Percentiles rank a stretch among this genome's conserved stretches.
Evolutionary conservation across 2,888 invertebrate species (phyloP).

Genomic region (Drosophila mimica): DNA sequence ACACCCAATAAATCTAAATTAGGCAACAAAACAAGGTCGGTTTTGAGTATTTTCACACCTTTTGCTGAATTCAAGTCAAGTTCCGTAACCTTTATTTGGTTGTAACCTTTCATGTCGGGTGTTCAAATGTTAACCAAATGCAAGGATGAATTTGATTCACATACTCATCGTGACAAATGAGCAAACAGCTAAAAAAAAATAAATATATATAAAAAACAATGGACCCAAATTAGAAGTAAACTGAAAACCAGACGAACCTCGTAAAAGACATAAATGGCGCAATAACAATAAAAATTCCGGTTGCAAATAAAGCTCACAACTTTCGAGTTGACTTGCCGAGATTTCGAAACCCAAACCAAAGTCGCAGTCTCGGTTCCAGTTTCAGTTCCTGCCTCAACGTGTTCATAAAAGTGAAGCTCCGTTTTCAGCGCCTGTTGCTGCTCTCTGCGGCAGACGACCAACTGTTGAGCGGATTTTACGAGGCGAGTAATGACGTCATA

Average conservation of each 20-base stretch:
- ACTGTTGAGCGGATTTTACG: conserved; percentile 84
- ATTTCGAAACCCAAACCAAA: conserved; percentile 43
- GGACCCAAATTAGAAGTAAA: conserved; percentile 55
- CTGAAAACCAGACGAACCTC: conserved; percentile 56
- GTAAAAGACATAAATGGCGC: conserved; percentile 76
- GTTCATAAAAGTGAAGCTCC: conserved; percentile 66
- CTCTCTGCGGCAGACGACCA: conserved; percentile 63
- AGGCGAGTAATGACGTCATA: conserved; percentile 84
- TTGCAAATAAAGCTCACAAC: conserved; percentile 74
- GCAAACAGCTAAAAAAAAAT: conserved; percentile 35
- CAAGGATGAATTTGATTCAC: conserved; percentile 38
- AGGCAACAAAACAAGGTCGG: not conserved
- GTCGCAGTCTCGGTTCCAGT: conserved; percentile 15
- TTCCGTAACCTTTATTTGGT: not conserved
- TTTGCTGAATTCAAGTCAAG: not conserved
- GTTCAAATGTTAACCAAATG: conserved; percentile 22
- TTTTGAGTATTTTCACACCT: conserved; percentile 11
- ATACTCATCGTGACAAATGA: conserved; percentile 25
- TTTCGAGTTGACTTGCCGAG: conserved; percentile 58
- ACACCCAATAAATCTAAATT: not conserved
- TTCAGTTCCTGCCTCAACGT: conserved; percentile 48
- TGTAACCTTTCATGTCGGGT: conserved; percentile 24
- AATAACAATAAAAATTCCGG: conserved; percentile 81
- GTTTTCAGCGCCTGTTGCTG: conserved; percentile 71
- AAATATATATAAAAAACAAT: conserved; percentile 48